These are phyloP conservation scores for western clawed frog (Xenopus tropicalis) DNA, from an alignment of 2,113 vertebrate species.

Conservation along the genomic window UCB_Xtro_10.0 CM004444.2:19204501-19205000, in stretches of 20 bases:
- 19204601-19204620: conserved; percentile 45
- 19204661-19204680: conserved; percentile 38
- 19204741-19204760: conserved; percentile 43
- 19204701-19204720: conserved; percentile 37
- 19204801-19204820: conserved; percentile 6
- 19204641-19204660: conserved; percentile 44
- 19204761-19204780: conserved; percentile 43
- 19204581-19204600: conserved; percentile 43
- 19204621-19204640: conserved; percentile 46
- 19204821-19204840: conserved; percentile 25
- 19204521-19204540: conserved; percentile 33
- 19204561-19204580: conserved; percentile 40
- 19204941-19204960: too few species aligned
- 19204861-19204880: conserved; percentile 2
- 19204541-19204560: conserved; percentile 43
- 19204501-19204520: conserved; percentile 39
- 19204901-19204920: background rate
- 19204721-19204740: conserved; percentile 45
- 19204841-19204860: conserved; percentile 1
- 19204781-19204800: conserved; percentile 27
- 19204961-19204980: too few species aligned
- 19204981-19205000: too few species aligned
- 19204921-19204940: too few species aligned
- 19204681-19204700: conserved; percentile 23
- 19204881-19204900: conserved; percentile 2